These are phyloP conservation scores for Drosophila falleni DNA, from an alignment of 2,888 invertebrate species.

Conservation along the genomic window DNA sequence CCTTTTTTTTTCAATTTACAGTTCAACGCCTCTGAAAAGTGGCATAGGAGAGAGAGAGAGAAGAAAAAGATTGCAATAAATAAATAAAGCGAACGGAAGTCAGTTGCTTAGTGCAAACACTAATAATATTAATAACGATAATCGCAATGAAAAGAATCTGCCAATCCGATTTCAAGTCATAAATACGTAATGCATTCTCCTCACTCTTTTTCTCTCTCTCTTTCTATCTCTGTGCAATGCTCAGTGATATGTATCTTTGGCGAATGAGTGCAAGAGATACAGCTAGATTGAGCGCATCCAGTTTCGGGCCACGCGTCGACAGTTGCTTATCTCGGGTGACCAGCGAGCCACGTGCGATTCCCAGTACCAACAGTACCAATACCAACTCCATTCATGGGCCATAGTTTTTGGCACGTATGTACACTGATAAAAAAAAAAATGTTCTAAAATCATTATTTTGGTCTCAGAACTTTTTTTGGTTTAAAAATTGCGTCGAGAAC, in stretches of 20 bases:
- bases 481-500: no score
- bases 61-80: conserved; percentile 3
- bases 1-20: conserved; percentile 45
- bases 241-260: conserved; percentile 39
- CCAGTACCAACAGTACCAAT: conserved; percentile 58
- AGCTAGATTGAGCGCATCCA: conserved; percentile 24
- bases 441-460: no score
- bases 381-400: conserved; percentile 59
- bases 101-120: conserved; percentile 55
- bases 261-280: conserved; percentile 17
- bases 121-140: conserved; percentile 79
- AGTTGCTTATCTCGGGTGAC: conserved; percentile 85
- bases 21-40: conserved; percentile 47
- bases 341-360: conserved; percentile 74
- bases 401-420: conserved; percentile 56
- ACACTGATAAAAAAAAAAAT: no score
- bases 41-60: not conserved
- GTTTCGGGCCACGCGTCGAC: conserved; percentile 73
- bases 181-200: conserved; percentile 57
- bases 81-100: conserved; percentile 31
- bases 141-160: conserved; percentile 63
- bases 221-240: conserved; percentile 9
- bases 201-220: not conserved
- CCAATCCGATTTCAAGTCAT: conserved; percentile 72
- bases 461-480: no score